These are phyloP conservation scores for Nephrocerus scutellatus DNA, from an alignment of 2,888 invertebrate species.

Conservation along the genomic window DNA sequence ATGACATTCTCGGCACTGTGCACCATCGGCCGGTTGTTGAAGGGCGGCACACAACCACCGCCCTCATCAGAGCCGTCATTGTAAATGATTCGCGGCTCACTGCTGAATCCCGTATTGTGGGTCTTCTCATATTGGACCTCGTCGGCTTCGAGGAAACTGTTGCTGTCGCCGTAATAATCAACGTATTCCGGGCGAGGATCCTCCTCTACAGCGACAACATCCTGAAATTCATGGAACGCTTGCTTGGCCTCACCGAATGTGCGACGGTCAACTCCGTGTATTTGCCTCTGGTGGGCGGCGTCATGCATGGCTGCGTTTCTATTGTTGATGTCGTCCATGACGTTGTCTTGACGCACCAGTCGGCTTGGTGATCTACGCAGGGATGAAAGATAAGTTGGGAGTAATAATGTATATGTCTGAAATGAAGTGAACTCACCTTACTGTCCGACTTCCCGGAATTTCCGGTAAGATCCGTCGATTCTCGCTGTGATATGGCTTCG, in stretches of 20 bases:
- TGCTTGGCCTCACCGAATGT: conserved; percentile 46
- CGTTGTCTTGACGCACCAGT: conserved; percentile 43
- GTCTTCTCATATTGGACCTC: conserved; percentile 43
- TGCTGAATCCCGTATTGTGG: conserved; percentile 39
- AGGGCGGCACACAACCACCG: conserved; percentile 25
- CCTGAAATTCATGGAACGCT: conserved; percentile 38
- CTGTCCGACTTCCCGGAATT: conserved; percentile 36
- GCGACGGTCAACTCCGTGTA: conserved; percentile 25
- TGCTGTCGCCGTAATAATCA: conserved; percentile 40
- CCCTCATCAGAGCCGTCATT: conserved; percentile 38
- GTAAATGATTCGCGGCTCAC: conserved; percentile 42
- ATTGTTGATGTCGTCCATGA: conserved; percentile 35
- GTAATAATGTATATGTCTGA: not conserved
- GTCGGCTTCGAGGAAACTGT: conserved; percentile 39
- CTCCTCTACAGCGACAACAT: conserved; percentile 37
- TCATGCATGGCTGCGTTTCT: conserved; percentile 9
- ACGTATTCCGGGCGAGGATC: conserved; percentile 35
- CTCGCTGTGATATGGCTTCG: conserved; percentile 32
- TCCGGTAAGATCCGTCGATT: conserved; percentile 41
- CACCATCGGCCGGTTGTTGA: conserved; percentile 31
- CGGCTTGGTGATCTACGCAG: conserved; percentile 40
- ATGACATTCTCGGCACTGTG: conserved; percentile 39
- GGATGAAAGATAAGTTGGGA: conserved; percentile 3
- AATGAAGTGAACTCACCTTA: conserved; percentile 25
- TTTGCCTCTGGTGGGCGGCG: conserved; percentile 13